phyloP scores from a whole-genome alignment of 2,797 vertebrate species.

The Oreonectes daqikongensis region DNA sequence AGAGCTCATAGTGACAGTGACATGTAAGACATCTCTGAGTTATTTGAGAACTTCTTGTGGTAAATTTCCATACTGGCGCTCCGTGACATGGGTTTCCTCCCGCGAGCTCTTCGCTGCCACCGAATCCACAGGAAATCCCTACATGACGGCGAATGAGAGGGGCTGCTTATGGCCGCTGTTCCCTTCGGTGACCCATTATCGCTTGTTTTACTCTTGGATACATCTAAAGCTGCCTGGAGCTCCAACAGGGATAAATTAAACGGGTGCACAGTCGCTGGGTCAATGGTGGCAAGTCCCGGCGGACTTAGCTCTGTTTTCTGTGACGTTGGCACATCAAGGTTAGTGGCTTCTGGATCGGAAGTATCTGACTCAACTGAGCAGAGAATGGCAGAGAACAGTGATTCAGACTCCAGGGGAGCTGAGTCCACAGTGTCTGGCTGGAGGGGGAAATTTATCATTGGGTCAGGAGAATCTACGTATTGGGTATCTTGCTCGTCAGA shows the following conservation, averaged over 20 bases:
- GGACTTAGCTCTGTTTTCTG: conserved; percentile 60
- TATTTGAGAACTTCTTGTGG: conserved; percentile 80
- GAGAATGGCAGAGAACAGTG: conserved; percentile 54
- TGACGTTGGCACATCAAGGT: conserved; percentile 37
- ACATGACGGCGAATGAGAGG: conserved; percentile 59
- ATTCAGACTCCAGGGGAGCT: conserved; percentile 50
- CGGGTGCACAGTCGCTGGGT: conserved; percentile 57
- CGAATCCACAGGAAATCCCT: conserved; percentile 77
- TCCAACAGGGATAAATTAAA: conserved; percentile 59
- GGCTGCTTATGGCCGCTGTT: conserved; percentile 57
- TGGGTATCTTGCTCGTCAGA: conserved; percentile 47
- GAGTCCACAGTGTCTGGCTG: conserved; percentile 50
- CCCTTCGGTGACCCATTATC: conserved; percentile 59
- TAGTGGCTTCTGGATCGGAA: conserved; percentile 48
- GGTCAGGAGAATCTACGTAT: conserved; percentile 42
- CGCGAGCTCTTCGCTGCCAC: conserved; percentile 73
- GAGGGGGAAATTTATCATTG: conserved; percentile 40
- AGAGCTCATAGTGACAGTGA: conserved; percentile 76
- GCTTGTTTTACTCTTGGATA: conserved; percentile 57
- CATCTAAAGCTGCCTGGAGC: conserved; percentile 57
- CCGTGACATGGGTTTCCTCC: conserved; percentile 63
- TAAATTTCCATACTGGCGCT: conserved; percentile 81
- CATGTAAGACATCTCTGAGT: conserved; percentile 82
- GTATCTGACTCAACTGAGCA: conserved; percentile 57
- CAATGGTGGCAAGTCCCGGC: conserved; percentile 54